phyloP scores from a whole-genome alignment of 2,888 invertebrate species.

The Crematogaster levior region DNA sequence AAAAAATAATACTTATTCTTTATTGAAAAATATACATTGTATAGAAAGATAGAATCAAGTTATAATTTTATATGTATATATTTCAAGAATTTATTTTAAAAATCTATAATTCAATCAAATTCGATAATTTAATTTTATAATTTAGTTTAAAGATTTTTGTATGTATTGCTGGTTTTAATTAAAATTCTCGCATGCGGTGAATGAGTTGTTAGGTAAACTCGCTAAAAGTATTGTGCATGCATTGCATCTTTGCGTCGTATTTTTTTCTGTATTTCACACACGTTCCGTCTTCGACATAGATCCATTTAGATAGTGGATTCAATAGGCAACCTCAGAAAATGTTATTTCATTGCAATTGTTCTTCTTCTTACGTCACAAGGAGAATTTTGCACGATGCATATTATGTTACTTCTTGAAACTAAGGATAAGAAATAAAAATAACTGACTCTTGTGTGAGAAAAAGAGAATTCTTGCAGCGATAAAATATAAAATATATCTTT shows the following conservation, averaged over 20 bases:
- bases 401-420: background rate
- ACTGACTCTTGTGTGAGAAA: background rate
- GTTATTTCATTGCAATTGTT: background rate
- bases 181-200: conserved; percentile 19
- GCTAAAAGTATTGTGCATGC: conserved; percentile 17
- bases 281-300: background rate
- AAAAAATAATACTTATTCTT: no score
- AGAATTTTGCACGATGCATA: background rate
- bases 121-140: background rate
- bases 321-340: background rate
- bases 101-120: background rate
- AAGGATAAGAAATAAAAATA: background rate
- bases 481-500: background rate
- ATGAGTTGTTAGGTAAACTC: background rate
- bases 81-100: background rate
- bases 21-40: no score
- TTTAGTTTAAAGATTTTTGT: background rate
- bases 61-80: background rate
- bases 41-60: no score
- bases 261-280: conserved; percentile 1
- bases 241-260: conserved; percentile 14
- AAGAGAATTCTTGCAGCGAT: background rate
- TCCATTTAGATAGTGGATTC: conserved; percentile 10
- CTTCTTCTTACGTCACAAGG: background rate
- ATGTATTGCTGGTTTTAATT: background rate